Conservation (phyloP, 2,888 invertebrate species). For the Tubiluchus corallicola region DNA sequence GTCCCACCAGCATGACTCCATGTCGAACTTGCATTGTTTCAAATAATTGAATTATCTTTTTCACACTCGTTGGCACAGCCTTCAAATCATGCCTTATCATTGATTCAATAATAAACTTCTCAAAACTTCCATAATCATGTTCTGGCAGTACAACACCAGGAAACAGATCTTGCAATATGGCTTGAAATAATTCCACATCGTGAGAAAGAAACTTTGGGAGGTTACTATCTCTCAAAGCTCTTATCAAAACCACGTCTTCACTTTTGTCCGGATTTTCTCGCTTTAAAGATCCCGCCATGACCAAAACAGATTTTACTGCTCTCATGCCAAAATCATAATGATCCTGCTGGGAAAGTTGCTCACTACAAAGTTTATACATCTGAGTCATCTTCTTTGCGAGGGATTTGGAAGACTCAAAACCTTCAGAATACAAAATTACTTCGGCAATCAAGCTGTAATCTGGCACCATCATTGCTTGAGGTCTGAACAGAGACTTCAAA, state of each 20-base stretch:
- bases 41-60: conserved; percentile 62
- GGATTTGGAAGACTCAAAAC: conserved; percentile 66
- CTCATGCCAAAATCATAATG: conserved; percentile 81
- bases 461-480: conserved; percentile 79
- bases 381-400: conserved; percentile 80
- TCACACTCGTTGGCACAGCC: conserved; percentile 49
- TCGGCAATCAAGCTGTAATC: conserved; percentile 71
- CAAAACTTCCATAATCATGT: conserved; percentile 56
- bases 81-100: conserved; percentile 37
- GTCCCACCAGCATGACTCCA: conserved; percentile 81
- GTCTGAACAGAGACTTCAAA: conserved; percentile 64
- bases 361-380: conserved; percentile 77
- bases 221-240: conserved; percentile 71
- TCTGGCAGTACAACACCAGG: conserved; percentile 59
- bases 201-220: conserved; percentile 71
- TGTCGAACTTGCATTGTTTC: conserved; percentile 79
- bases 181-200: conserved; percentile 59
- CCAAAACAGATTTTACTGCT: conserved; percentile 45
- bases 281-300: conserved; percentile 77
- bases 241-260: conserved; percentile 54
- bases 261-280: conserved; percentile 60
- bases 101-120: conserved; percentile 37
- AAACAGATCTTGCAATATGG: conserved; percentile 55
- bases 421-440: conserved; percentile 79
- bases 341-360: conserved; percentile 70